phyloP scores from a whole-genome alignment of 35 echinoderm and acorn worm species.

The Ophioderma brevispina region DNA sequence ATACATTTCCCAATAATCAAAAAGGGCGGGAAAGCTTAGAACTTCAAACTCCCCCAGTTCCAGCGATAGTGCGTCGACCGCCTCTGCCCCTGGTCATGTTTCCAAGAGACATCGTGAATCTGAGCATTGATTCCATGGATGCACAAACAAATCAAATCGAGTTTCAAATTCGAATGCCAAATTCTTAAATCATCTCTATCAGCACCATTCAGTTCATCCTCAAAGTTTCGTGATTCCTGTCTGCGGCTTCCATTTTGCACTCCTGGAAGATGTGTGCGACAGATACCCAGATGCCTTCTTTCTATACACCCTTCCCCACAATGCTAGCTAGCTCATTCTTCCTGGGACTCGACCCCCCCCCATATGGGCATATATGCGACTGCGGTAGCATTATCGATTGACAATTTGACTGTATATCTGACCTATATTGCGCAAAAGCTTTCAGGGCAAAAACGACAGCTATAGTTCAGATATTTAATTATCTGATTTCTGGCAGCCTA shows the following conservation, averaged over 20 bases:
- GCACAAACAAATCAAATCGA: constrained; percentile 71
- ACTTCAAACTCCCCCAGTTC: constrained; percentile 56
- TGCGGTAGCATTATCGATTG: constrained; percentile 59
- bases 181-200: constrained; percentile 42
- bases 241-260: constrained; percentile 31
- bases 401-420: constrained; percentile 45
- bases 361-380: constrained; percentile 64
- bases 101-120: constrained; percentile 69
- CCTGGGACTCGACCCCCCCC: constrained; percentile 53
- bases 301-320: constrained; percentile 76
- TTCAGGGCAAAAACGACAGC: constrained; percentile 45
- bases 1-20: constrained; percentile 58
- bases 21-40: constrained; percentile 75
- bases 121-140: constrained; percentile 62
- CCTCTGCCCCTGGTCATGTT: constrained; percentile 57
- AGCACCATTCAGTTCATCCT: constrained; percentile 78
- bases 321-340: constrained; percentile 52
- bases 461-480: constrained; percentile 53
- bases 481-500: neutral
- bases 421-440: no score
- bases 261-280: constrained; percentile 69
- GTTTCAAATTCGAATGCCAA: constrained; percentile 20
- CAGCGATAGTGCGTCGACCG: constrained; percentile 70
- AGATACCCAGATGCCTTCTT: constrained; percentile 60
- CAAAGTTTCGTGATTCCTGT: constrained; percentile 57